Percentiles rank a stretch among this genome's conserved stretches.
Evolutionary conservation across 2,888 invertebrate species (phyloP).

Genomic region (Thera obeliscata): DNA sequence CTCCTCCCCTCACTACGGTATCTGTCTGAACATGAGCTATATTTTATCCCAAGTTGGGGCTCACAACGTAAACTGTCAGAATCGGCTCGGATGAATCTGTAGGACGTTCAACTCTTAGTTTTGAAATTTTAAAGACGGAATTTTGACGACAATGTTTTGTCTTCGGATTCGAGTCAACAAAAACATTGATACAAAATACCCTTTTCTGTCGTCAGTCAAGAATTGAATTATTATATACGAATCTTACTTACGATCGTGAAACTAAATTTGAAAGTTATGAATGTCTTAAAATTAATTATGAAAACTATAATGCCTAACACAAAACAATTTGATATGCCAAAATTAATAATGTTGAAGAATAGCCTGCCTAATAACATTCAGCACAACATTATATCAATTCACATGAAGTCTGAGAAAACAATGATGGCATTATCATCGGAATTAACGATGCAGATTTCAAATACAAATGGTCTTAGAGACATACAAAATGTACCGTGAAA

Average conservation of each 20-base stretch:
- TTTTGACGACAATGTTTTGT: conserved; percentile 42
- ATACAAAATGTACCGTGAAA: conserved; percentile 74
- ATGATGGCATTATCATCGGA: conserved; percentile 36
- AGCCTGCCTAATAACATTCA: conserved; percentile 6
- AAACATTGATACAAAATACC: conserved; percentile 22
- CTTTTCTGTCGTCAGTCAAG: conserved; percentile 11
- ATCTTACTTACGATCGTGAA: no score
- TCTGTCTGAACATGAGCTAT: conserved; percentile 80
- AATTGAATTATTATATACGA: background rate
- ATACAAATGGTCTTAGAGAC: conserved; percentile 72
- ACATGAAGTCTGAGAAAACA: conserved; percentile 29
- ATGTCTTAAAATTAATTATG: background rate
- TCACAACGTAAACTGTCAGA: conserved; percentile 81
- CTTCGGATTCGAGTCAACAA: conserved; percentile 21
- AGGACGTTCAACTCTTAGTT: conserved; percentile 80
- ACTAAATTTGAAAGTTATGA: background rate
- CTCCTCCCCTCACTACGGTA: conserved; percentile 64
- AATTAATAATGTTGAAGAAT: conserved; percentile 1
- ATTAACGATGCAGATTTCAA: conserved; percentile 50
- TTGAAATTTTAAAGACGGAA: conserved; percentile 55
- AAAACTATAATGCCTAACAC: background rate
- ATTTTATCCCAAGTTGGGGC: conserved; percentile 80
- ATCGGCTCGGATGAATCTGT: conserved; percentile 69
- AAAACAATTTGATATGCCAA: background rate
- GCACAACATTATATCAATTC: conserved; percentile 9